Percentiles rank a stretch among this genome's conserved stretches.
phyloP scores from a whole-genome alignment of 2,888 invertebrate species.

The Cecidostiba fungosa region DNA sequence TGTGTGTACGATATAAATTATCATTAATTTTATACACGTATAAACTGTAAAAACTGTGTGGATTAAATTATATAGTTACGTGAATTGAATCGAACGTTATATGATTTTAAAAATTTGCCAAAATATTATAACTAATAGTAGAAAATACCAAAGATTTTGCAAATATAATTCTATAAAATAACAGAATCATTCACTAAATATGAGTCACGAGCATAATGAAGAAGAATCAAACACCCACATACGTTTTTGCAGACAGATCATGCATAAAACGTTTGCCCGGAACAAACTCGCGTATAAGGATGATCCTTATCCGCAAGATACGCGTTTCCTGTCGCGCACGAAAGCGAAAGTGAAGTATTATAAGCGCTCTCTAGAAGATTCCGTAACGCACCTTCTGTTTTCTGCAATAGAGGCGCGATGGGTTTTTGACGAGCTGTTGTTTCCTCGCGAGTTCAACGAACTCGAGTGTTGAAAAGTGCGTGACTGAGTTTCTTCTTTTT shows the following conservation, averaged over 20 bases:
- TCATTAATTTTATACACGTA: too few relatives aligned
- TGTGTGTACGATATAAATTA: neutral
- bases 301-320: constrained; percentile 49
- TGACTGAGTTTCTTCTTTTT: neutral
- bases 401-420: neutral
- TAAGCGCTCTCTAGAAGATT: neutral
- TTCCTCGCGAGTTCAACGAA: neutral
- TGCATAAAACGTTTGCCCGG: neutral
- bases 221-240: too few relatives aligned
- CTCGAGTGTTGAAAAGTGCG: constrained; percentile 7
- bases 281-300: constrained; percentile 39
- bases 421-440: neutral
- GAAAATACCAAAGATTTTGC: too few relatives aligned
- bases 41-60: too few relatives aligned
- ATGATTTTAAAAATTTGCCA: too few relatives aligned
- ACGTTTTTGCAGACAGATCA: too few relatives aligned
- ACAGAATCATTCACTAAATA: too few relatives aligned
- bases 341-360: constrained; percentile 39
- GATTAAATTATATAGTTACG: too few relatives aligned
- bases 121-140: too few relatives aligned
- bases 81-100: too few relatives aligned
- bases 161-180: too few relatives aligned
- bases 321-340: constrained; percentile 45
- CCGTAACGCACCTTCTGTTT: constrained; percentile 3
- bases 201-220: too few relatives aligned